A percentile compares a stretch with the other conserved stretches of the same genome.
phyloP scores from a whole-genome alignment of 2,888 invertebrate genomes.

The Acanthopleura granulata region DNA sequence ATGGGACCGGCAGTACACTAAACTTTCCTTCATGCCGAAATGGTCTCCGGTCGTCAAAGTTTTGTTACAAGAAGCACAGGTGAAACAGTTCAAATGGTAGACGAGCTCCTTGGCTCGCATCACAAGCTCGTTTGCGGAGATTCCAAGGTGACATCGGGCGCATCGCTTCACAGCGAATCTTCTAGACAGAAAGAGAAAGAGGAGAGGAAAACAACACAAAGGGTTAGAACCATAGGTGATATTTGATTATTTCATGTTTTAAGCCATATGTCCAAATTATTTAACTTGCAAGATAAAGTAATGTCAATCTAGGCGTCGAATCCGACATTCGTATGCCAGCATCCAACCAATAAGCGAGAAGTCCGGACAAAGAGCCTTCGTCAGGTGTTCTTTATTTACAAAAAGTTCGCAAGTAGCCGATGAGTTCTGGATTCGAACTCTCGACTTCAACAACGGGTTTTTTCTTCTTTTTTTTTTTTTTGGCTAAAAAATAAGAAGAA shows the following conservation, averaged over 20 bases:
- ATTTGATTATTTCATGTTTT: no score
- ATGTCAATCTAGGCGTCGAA: no score
- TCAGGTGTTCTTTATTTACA: no score
- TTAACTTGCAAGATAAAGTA: no score
- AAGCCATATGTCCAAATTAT: neutral
- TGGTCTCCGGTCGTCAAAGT: slow-evolving; percentile 89
- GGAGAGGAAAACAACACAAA: neutral
- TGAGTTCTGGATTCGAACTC: no score
- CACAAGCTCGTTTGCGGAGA: slow-evolving; percentile 89
- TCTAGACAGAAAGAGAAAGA: slow-evolving; percentile 73
- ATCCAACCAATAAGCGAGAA: no score
- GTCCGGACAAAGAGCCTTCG: no score
- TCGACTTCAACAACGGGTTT: no score
- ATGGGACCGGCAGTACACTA: slow-evolving; percentile 87
- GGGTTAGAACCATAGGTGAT: neutral
- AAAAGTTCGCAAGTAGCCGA: no score
- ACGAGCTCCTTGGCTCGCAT: slow-evolving; percentile 90
- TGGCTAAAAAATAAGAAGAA: no score
- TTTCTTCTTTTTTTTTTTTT: no score
- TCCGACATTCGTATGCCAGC: no score
- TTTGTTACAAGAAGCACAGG: slow-evolving; percentile 86
- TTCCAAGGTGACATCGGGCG: slow-evolving; percentile 86
- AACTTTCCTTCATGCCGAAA: slow-evolving; percentile 88
- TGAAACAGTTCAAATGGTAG: slow-evolving; percentile 91
- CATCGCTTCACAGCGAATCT: slow-evolving; percentile 88